Percentiles rank a stretch among this genome's conserved stretches.
phyloP scores from a whole-genome alignment of 2,113 vertebrate species.

The Pterocles orientalis region DNA sequence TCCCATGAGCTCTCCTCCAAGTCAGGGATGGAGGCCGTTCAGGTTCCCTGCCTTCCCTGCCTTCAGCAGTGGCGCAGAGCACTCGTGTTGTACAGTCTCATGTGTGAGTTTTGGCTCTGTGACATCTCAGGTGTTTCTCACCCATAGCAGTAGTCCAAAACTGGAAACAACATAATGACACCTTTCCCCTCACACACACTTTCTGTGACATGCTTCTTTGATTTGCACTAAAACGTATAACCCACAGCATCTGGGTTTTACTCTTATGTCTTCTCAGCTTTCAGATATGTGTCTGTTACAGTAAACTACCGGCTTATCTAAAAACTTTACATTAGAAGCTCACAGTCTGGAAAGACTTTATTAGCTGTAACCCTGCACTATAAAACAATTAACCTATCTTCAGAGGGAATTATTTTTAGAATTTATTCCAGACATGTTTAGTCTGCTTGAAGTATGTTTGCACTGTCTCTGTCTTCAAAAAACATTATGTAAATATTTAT shows the following conservation, averaged over 20 bases:
- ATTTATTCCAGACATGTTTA: constrained; percentile 44
- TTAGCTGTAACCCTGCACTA: not conserved
- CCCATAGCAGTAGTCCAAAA: not conserved
- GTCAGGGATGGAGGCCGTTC: not conserved
- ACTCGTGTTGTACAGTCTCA: not conserved
- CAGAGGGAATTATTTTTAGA: constrained; percentile 47
- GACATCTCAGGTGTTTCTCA: not conserved
- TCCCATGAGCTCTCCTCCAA: not conserved
- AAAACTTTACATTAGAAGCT: not conserved
- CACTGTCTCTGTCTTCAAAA: constrained; percentile 14
- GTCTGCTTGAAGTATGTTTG: constrained; percentile 38
- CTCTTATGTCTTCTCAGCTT: not conserved
- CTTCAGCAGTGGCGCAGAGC: not conserved
- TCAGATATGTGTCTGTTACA: not conserved
- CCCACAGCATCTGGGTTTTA: not conserved
- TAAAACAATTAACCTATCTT: constrained; percentile 32
- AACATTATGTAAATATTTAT: constrained; percentile 42
- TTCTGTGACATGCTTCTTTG: not conserved
- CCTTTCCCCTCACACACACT: not conserved
- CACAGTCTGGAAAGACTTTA: not conserved
- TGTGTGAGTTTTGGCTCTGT: not conserved
- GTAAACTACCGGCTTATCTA: constrained; percentile 6
- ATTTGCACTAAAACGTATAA: not conserved
- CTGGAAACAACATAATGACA: not conserved
- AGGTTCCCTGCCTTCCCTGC: not conserved